Conservation (phyloP, 2,888 invertebrate species). For the Notodonta dromedarius region DNA sequence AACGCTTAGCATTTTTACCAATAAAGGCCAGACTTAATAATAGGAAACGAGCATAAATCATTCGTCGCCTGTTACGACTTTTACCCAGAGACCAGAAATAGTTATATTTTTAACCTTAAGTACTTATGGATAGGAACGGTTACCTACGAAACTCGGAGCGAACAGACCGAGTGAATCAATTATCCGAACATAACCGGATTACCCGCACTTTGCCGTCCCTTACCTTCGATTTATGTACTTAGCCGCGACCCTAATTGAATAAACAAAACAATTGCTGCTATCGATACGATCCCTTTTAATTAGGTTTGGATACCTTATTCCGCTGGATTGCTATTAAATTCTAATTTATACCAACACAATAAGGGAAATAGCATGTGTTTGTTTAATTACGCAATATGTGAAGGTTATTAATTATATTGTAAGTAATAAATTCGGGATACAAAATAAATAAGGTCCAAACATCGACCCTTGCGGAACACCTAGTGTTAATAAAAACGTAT, state of each 20-base stretch:
- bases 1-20: too few species aligned
- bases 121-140: neutral
- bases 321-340: slow-evolving; percentile 1
- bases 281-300: slow-evolving; percentile 22
- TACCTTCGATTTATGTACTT: slow-evolving; percentile 29
- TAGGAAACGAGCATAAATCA: too few species aligned
- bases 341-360: neutral
- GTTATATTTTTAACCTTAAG: neutral
- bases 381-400: neutral
- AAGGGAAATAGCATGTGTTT: neutral
- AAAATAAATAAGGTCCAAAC: neutral
- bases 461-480: neutral
- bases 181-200: slow-evolving; percentile 40
- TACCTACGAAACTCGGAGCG: neutral
- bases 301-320: slow-evolving; percentile 12
- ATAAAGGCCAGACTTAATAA: too few species aligned
- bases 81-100: neutral
- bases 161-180: slow-evolving; percentile 35
- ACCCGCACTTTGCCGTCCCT: slow-evolving; percentile 22
- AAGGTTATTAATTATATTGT: too few species aligned
- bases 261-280: slow-evolving; percentile 19
- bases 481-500: too few species aligned
- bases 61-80: too few species aligned
- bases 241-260: slow-evolving; percentile 11
- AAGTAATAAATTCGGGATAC: too few species aligned